Conservation (phyloP, 2,797 vertebrate species). For the Poliocrania exsul region DNA sequence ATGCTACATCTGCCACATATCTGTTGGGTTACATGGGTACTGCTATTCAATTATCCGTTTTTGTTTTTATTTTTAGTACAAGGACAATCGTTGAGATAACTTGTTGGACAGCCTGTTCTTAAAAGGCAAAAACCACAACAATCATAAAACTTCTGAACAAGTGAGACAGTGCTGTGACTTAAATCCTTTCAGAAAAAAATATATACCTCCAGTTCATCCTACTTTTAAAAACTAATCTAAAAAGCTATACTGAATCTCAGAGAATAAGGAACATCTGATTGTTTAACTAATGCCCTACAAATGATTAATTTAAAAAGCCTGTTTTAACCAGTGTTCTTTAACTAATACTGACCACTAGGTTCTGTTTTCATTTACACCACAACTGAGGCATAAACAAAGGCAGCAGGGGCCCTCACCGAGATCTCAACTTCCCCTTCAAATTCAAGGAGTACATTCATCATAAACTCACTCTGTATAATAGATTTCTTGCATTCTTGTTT, state of each 20-base stretch:
- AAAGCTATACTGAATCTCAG: neutral
- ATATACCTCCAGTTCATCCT: neutral
- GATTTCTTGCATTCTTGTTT: neutral
- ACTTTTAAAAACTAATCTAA: neutral
- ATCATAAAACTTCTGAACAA: neutral
- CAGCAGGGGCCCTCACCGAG: neutral
- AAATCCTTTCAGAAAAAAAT: neutral
- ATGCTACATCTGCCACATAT: slow-evolving; percentile 59
- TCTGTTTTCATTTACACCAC: slow-evolving; percentile 41
- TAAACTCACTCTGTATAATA: neutral
- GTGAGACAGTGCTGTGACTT: neutral
- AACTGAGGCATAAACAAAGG: neutral
- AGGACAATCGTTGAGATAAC: neutral
- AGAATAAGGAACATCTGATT: neutral
- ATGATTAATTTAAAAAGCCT: neutral
- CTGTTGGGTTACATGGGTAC: slow-evolving; percentile 2
- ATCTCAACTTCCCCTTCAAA: neutral
- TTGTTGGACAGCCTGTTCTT: neutral
- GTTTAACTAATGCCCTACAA: neutral
- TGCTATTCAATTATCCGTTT: slow-evolving; percentile 19
- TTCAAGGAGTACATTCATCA: neutral
- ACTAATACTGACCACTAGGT: neutral
- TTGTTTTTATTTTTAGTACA: slow-evolving; percentile 37
- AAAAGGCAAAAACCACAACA: neutral
- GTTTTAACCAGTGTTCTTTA: neutral